These are phyloP conservation scores for Cryptotermes secundus DNA, from an alignment of 1,140 invertebrate genomes.

Conservation along the genomic window DNA sequence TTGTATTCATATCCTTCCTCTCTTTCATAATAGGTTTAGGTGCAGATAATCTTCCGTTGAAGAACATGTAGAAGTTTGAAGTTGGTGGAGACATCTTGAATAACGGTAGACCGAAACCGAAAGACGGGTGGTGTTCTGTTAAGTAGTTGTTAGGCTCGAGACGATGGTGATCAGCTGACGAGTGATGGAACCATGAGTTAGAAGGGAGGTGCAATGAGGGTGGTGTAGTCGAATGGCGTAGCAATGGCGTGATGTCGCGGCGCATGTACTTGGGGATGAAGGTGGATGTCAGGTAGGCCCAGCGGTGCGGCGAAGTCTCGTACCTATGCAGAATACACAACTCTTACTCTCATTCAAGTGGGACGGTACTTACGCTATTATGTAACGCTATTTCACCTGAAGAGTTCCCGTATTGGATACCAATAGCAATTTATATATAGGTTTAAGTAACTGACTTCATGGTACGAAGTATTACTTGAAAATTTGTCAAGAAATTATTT, in stretches of 20 bases:
- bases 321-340: conserved; percentile 3
- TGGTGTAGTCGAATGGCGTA: not conserved
- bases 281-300: conserved; percentile 12
- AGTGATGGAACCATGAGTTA: not conserved
- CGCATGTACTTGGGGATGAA: not conserved
- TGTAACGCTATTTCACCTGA: too few relatives aligned
- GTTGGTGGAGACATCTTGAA: not conserved
- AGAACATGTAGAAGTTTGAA: not conserved
- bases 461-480: too few relatives aligned
- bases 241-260: not conserved
- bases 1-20: not conserved
- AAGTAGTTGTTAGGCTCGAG: not conserved
- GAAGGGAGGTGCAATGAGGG: not conserved
- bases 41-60: not conserved
- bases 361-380: too few relatives aligned
- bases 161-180: not conserved
- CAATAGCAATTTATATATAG: too few relatives aligned
- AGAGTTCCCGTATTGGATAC: too few relatives aligned
- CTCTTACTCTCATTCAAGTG: not conserved
- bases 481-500: too few relatives aligned
- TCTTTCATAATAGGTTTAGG: not conserved
- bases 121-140: not conserved
- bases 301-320: not conserved
- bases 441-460: too few relatives aligned
- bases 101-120: not conserved